Conservation (phyloP, 2,888 invertebrate species). For the Enchytraeus crypticus region DNA sequence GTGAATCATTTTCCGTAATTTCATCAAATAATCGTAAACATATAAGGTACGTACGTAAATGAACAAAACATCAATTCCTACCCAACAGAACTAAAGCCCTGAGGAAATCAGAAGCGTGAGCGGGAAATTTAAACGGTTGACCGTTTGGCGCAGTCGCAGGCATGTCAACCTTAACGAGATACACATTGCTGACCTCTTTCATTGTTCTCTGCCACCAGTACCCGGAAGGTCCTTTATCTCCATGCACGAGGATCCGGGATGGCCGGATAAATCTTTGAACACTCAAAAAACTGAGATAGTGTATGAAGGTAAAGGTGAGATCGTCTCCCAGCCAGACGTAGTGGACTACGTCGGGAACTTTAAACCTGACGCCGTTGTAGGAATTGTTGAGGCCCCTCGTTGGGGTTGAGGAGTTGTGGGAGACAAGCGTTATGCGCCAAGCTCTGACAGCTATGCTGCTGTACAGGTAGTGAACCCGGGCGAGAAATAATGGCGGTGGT, state of each 20-base stretch:
- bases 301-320: slow-evolving; percentile 1
- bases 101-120: slow-evolving; percentile 1
- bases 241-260: slow-evolving; percentile 1
- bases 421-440: too few species aligned
- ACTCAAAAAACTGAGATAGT: slow-evolving; percentile 6
- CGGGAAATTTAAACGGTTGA: not conserved
- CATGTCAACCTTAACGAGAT: not conserved
- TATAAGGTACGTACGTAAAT: too few species aligned
- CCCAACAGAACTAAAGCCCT: too few species aligned
- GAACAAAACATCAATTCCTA: too few species aligned
- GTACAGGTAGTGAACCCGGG: too few species aligned
- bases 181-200: not conserved
- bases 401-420: too few species aligned
- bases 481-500: too few species aligned
- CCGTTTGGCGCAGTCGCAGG: slow-evolving; percentile 2
- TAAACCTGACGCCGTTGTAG: too few species aligned
- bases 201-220: slow-evolving; percentile 6
- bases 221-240: not conserved
- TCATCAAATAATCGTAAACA: too few species aligned
- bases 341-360: slow-evolving; percentile 5
- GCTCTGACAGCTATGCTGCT: too few species aligned
- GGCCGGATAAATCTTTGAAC: not conserved
- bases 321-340: slow-evolving; percentile 1
- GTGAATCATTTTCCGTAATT: too few species aligned
- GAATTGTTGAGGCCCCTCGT: too few species aligned